A percentile compares a stretch with the other conserved stretches of the same genome.
phyloP scores from a whole-genome alignment of 2,113 vertebrate genomes.

The Microcebus jonahi region DNA sequence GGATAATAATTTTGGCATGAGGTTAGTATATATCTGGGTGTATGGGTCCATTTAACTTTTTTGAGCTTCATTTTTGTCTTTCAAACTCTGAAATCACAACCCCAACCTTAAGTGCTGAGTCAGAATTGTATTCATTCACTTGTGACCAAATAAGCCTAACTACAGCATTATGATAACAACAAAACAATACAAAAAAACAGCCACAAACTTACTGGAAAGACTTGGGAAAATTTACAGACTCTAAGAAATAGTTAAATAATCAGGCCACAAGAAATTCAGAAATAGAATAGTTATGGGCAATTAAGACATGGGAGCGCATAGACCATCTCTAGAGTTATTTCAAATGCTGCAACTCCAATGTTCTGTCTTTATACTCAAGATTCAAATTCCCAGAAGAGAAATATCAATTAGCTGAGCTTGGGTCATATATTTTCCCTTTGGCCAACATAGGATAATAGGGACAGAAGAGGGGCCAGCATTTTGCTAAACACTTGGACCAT shows the following conservation, averaged over 20 bases:
- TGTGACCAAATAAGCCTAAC: background rate
- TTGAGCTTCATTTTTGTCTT: background rate
- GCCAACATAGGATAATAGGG: background rate
- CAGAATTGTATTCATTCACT: background rate
- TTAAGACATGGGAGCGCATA: background rate
- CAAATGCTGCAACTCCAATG: background rate
- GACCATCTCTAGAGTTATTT: background rate
- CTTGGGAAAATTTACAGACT: background rate
- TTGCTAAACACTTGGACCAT: background rate
- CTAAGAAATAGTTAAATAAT: background rate
- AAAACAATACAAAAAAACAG: constrained; percentile 29
- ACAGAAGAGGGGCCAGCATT: background rate
- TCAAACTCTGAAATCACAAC: background rate
- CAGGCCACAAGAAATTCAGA: background rate
- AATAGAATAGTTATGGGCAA: background rate
- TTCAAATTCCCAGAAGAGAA: background rate
- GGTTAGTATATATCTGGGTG: background rate
- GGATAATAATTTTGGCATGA: background rate
- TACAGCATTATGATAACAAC: background rate
- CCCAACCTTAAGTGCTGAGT: background rate
- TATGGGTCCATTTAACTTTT: background rate
- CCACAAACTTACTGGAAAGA: background rate
- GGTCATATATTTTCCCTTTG: background rate
- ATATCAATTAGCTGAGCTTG: background rate
- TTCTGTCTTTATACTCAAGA: background rate